These are phyloP conservation scores for Spodoptera littoralis DNA, from an alignment of 2,888 invertebrate genomes.

Conservation along the genomic window DNA sequence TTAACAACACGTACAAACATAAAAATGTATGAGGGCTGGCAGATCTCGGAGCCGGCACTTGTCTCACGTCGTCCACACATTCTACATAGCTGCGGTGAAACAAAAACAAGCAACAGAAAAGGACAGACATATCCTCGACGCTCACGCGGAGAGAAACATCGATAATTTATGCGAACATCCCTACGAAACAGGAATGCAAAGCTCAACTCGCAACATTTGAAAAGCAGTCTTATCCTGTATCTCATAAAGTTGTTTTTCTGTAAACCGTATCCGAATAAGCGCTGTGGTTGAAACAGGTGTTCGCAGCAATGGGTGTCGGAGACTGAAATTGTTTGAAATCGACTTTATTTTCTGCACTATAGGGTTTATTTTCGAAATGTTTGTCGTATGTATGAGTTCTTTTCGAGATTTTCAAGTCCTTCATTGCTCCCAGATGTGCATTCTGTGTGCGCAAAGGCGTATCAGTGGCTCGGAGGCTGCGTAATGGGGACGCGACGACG, in stretches of 20 bases:
- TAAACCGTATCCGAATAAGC: constrained; percentile 65
- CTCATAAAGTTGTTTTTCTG: constrained; percentile 56
- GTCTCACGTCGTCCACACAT: constrained; percentile 74
- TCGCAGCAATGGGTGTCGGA: constrained; percentile 75
- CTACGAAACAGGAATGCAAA: constrained; percentile 85
- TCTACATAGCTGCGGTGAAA: constrained; percentile 74
- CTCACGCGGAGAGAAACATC: constrained; percentile 82
- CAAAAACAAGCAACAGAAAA: constrained; percentile 85
- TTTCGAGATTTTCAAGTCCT: constrained; percentile 58
- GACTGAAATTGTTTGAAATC: constrained; percentile 24
- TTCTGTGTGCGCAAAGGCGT: constrained; percentile 79
- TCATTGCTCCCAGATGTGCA: constrained; percentile 88
- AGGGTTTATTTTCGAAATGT: constrained; percentile 53
- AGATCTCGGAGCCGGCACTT: constrained; percentile 74
- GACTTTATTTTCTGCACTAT: neutral
- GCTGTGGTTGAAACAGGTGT: constrained; percentile 87
- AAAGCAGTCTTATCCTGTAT: constrained; percentile 47
- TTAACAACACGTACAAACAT: constrained; percentile 55
- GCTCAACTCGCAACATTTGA: constrained; percentile 40
- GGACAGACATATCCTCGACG: constrained; percentile 76
- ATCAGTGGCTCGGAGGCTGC: constrained; percentile 77
- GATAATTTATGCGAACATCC: constrained; percentile 89
- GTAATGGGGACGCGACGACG: constrained; percentile 79
- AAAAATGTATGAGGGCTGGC: constrained; percentile 66
- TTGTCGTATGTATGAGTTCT: constrained; percentile 42